Percentiles rank a stretch among this genome's conserved stretches.
Evolutionary conservation across 1,140 invertebrate genomes (phyloP).

Genomic region (Drosophila novamexicana): DNA sequence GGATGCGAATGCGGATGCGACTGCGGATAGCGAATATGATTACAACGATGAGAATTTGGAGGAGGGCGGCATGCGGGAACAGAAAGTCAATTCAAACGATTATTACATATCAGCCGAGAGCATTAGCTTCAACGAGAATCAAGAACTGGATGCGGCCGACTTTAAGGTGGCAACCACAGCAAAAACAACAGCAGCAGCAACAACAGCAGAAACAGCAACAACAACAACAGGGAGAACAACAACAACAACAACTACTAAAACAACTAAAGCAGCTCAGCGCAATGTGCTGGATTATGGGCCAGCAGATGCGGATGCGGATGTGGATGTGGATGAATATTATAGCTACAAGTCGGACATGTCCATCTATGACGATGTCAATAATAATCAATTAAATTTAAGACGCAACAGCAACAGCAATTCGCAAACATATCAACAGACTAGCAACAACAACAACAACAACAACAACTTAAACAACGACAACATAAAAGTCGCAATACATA

Average conservation of each 20-base stretch:
- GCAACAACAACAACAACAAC: constrained; percentile 51
- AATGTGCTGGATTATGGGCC: constrained; percentile 46
- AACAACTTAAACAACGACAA: constrained; percentile 39
- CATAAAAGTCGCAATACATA: constrained; percentile 61
- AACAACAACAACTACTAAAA: constrained; percentile 4
- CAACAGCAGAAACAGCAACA: not conserved
- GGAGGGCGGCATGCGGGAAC: constrained; percentile 20
- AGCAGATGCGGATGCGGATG: constrained; percentile 18
- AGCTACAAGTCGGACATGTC: constrained; percentile 77
- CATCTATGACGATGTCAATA: constrained; percentile 80
- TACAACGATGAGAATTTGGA: constrained; percentile 42
- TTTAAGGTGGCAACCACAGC: constrained; percentile 64
- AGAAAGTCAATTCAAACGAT: constrained; percentile 81
- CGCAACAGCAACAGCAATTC: constrained; percentile 61
- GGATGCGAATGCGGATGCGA: constrained; percentile 21
- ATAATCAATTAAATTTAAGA: constrained; percentile 83
- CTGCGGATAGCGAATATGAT: constrained; percentile 36
- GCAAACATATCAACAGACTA: constrained; percentile 78
- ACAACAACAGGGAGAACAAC: constrained; percentile 53
- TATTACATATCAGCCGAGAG: constrained; percentile 84
- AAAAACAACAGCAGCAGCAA: constrained; percentile 31
- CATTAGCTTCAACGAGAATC: constrained; percentile 70
- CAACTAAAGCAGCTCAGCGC: not conserved
- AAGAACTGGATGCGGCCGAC: constrained; percentile 61
- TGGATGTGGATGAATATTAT: constrained; percentile 61